These are phyloP conservation scores for Pyrgilauda ruficollis DNA, from an alignment of 2,113 vertebrate species.

Conservation along the genomic window DNA sequence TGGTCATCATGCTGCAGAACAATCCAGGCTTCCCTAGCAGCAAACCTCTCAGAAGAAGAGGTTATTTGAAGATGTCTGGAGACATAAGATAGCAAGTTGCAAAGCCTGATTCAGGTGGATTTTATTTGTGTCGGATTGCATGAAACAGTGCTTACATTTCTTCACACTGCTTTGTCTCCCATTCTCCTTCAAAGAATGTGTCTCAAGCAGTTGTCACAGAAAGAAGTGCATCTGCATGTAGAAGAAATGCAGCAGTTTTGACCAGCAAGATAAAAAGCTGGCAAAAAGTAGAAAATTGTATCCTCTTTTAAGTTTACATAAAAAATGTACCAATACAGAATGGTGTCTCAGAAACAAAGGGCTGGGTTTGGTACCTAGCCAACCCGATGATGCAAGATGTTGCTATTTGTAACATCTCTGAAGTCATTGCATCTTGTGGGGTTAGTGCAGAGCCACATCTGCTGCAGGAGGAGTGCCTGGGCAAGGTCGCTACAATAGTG, in stretches of 20 bases:
- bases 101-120: not conserved
- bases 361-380: not conserved
- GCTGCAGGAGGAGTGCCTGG: not conserved
- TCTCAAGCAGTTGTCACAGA: not conserved
- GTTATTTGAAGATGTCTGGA: not conserved
- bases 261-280: not conserved
- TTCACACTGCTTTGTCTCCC: not conserved
- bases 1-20: not conserved
- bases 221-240: not conserved
- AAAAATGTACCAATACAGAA: not conserved
- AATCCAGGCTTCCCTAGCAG: not conserved
- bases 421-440: not conserved
- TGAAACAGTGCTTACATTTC: fast-evolving
- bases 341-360: not conserved
- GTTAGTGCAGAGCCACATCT: not conserved
- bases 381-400: not conserved
- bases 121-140: not conserved
- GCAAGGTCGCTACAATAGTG: not conserved
- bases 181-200: not conserved
- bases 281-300: not conserved
- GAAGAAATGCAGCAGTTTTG: not conserved
- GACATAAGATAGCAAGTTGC: not conserved
- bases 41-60: not conserved
- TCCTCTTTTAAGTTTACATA: not conserved
- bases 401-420: not conserved